Base-by-base conservation (phyloP, 2,113 vertebrate genomes). In the Paracanthobrama guichenoti region DNA sequence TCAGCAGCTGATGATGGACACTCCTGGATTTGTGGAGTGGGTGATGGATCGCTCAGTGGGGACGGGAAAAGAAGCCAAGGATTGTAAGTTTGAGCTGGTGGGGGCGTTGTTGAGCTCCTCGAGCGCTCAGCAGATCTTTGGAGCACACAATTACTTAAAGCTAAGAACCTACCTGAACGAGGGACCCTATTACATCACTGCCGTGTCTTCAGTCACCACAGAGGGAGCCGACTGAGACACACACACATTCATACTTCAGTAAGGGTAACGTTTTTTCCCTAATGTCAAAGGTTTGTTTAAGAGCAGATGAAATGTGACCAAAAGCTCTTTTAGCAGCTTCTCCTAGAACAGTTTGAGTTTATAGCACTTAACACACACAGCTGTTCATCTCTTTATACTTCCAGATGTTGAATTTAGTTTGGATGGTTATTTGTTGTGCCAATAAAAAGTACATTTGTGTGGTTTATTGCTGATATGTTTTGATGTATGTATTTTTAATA, bases 11-110 rank as follows among this genome's bases (percentile, higher is more conserved):
- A 99, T 99, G 97, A 92, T 97, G 28, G 91, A 86, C 83, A 96
- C 95, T 8, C 97, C 98, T 0, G 97, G 97, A 12, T 99, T 99
- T 84, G 93, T 98, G 91, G 98, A 99, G 89, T 99, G 97, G 72
- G 22, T 98, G 2, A 90, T 99, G 86, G 97, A 99, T 90, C 95
- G 98, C 46, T 96, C 97, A 0, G 94, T 95, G 31, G 96, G 97
- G 64, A 94, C 90, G 42, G 96, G 96, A 66, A 99, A 98, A 92
- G 93, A 95, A 85, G 97, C 95, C 0, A 99, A 99, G 88, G 98
- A 99, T 81, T 95, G 96, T 57, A 99, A 98, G 86, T 99, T 96
- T 0, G 96, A 96, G 90, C 96, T 99, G 80, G 97, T 99, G 28
- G 96, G 96, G 85, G 93, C 96, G 1, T 94, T 99, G 6, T 94